These are phyloP conservation scores for Myrmophylax atrothorax DNA, from an alignment of 2,113 vertebrate species.

Conservation along the genomic window DNA sequence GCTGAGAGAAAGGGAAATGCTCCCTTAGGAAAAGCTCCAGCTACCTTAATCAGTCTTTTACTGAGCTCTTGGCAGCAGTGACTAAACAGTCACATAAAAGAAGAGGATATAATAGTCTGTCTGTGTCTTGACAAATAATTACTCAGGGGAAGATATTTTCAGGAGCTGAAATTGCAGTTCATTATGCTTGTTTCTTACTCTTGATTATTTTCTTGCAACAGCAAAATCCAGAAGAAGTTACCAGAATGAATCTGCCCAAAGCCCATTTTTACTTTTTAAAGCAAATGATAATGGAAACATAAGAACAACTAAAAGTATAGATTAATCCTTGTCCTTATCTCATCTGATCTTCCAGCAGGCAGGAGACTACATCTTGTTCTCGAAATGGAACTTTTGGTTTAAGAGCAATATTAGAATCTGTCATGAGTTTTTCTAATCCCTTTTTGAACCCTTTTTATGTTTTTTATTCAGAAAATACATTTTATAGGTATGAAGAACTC, in stretches of 20 bases:
- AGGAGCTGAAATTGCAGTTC: conserved; percentile 29
- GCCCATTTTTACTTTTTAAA: background rate
- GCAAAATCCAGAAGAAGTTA: background rate
- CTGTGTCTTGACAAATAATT: conserved; percentile 52
- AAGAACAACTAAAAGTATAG: background rate
- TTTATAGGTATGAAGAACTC: background rate
- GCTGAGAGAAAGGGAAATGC: conserved; percentile 20
- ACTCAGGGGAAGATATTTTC: conserved; percentile 11
- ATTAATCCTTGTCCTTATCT: background rate
- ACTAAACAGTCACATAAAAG: conserved; percentile 39
- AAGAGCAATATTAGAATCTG: background rate
- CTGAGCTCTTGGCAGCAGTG: conserved; percentile 46
- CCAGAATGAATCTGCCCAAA: background rate
- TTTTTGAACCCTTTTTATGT: background rate
- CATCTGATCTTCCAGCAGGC: background rate
- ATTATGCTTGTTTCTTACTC: background rate
- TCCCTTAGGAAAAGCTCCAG: conserved; percentile 15
- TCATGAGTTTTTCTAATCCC: background rate
- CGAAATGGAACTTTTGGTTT: background rate
- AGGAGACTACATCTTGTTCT: background rate
- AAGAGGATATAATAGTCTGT: conserved; percentile 37
- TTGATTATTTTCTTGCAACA: conserved; percentile 17
- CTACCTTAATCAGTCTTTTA: conserved; percentile 48
- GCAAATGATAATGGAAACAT: background rate
- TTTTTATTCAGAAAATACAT: background rate